Evolutionary conservation across 2,113 vertebrate genomes (phyloP), one percentile per base, ranked within the genome.

Genomic region (Numida meleagris): DNA sequence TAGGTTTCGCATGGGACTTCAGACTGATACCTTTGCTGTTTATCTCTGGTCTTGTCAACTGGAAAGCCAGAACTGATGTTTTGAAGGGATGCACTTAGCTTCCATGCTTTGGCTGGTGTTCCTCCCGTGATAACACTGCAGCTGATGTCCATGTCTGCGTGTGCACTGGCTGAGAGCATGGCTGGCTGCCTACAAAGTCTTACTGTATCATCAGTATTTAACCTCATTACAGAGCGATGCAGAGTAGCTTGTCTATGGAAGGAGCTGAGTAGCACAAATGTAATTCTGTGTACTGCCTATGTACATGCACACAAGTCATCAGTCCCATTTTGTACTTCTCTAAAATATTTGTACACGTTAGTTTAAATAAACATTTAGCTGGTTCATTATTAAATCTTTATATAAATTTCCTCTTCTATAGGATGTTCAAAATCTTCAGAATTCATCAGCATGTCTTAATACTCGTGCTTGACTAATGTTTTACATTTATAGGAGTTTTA

Each of bases 401-500:
- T 96, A 95, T 96, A 96, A 96, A 97, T 96, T 94, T 95, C 66
- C 53, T 97, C 81, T 90, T 96, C 94, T 96, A 10, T 91, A 97
- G 94, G 92, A 97, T 91, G 86, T 57, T 97, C 89, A 95, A 92
- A 96, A 97, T 96, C 96, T 97, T 98, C 94, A 94, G 93, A 97
- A 97, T 97, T 97, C 97, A 97, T 98, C 97, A 93, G 79, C 97
- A 88, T 97, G 92, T 94, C 96, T 97, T 98, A 98, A 97, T 98
- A 97, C 98, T 97, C 80, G 85, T 93, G 96, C 96, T 97, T 97
- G 97, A 97, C 96, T 97, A 98, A 97, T 97, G 97, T 97, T 98
- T 98, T 97, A 98, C 97, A 98, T 98, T 98, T 98, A 98, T 96
- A 96, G 96, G 97, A 97, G 97, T 98, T 98, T 98, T 98, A 96